Evolutionary conservation across 2,888 invertebrate species (phyloP), one percentile per base, ranked within the genome.

Genomic region (Synergus japonicus): DNA sequence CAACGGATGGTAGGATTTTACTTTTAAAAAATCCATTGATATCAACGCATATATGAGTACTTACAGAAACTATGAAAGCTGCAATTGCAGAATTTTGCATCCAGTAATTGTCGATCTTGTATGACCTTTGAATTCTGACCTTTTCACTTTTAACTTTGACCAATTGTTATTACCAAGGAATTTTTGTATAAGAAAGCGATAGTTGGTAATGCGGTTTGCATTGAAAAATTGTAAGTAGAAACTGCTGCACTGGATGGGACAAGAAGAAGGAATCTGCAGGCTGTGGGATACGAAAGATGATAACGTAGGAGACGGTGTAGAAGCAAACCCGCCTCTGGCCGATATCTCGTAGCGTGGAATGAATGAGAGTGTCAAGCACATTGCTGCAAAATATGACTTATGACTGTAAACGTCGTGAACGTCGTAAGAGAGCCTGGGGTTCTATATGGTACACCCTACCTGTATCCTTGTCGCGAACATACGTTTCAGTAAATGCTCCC

Each of bases 371-470:
- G 89, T 87, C 89, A 88, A 85, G 86, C 82, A 85, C 89, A 89
- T 88, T 83, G 84, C 82, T 86, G 86, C 88, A 88, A 89, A 90
- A 89, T 88, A 88, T 90, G 89, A 89, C 88, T 89, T 89, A 89
- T 86, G 86, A 86, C 85, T 84, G 84, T 82, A 84, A 85, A 83
- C 84, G 82, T 82, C 81, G 83, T 82, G 82, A 83, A 85, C 81
- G 84, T 83, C 83, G 83, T 83, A 80, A 77, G 84, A 83, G 81
- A 82, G 79, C 80, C 81, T 79, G 81, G 80, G 80, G 80, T 84
- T 84, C 81, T 77, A 69, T 64, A 18, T 66, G 76, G 81, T 78
- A 84, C 84, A 82, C 81, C 82, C 84, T 79, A 76, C 79, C 76
- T 69, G 79, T 82, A 84, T 83, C 82, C 84, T 80, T 80, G 84